Evolutionary conservation across 1,140 invertebrate genomes (phyloP).

Genomic region (Drosophila lowei): DNA sequence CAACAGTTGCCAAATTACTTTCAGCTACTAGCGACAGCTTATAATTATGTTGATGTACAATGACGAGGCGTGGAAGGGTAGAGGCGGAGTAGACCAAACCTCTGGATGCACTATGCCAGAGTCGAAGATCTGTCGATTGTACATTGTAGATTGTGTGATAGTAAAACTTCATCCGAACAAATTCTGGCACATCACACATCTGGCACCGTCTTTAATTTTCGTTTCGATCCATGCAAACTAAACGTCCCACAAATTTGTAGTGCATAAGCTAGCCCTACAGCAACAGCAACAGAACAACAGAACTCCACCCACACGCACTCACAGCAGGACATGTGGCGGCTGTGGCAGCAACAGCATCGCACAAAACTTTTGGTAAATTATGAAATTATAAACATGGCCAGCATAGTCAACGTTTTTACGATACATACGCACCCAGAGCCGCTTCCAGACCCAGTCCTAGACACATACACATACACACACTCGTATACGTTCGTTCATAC

Average conservation of each 20-base stretch:
- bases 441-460: too few species aligned
- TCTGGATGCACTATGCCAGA: conserved; percentile 24
- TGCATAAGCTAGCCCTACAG: conserved; percentile 50
- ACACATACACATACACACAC: not conserved
- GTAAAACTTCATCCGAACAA: too few species aligned
- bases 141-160: too few species aligned
- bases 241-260: conserved; percentile 58
- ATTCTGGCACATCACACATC: too few species aligned
- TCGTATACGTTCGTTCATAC: too few species aligned
- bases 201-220: too few species aligned
- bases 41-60: conserved; percentile 56
- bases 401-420: conserved; percentile 36
- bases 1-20: conserved; percentile 55
- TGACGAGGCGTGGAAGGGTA: conserved; percentile 13
- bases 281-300: not conserved
- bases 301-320: conserved; percentile 23
- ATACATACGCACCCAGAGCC: too few species aligned
- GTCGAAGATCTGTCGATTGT: not conserved
- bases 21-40: conserved; percentile 57
- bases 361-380: conserved; percentile 75
- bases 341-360: conserved; percentile 32
- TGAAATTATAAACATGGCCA: conserved; percentile 74
- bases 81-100: conserved; percentile 13
- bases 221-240: too few species aligned
- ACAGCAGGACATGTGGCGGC: conserved; percentile 70